phyloP scores from a whole-genome alignment of 2,888 invertebrate species.

The Mimumesa dahlbomi region DNA sequence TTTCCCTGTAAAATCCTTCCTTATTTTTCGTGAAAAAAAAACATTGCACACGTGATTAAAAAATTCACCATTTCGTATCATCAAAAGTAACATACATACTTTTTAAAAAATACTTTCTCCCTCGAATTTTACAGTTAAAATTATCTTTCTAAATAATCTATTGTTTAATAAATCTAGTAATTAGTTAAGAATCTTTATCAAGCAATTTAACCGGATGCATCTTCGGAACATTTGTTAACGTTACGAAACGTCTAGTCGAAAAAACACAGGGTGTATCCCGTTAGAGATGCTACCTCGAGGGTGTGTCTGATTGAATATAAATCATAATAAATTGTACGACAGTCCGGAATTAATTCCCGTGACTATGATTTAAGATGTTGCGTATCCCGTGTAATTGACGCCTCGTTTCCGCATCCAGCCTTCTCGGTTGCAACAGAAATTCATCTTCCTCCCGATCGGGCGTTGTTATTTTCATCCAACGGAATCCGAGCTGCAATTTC shows the following conservation, averaged over 20 bases:
- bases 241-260: neutral
- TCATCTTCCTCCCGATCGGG: slow-evolving; percentile 28
- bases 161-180: too few relatives aligned
- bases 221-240: slow-evolving; percentile 9
- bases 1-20: too few relatives aligned
- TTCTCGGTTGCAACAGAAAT: slow-evolving; percentile 30
- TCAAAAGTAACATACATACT: too few relatives aligned
- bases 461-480: slow-evolving; percentile 16
- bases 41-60: too few relatives aligned
- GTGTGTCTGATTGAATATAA: slow-evolving; percentile 54
- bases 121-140: too few relatives aligned
- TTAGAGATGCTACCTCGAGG: slow-evolving; percentile 27
- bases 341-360: slow-evolving; percentile 50
- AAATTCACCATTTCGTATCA: too few relatives aligned
- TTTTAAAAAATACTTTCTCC: too few relatives aligned
- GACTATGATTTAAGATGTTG: slow-evolving; percentile 54
- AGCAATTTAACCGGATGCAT: too few relatives aligned
- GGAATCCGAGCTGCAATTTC: too few relatives aligned
- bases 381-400: slow-evolving; percentile 51
- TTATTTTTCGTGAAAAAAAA: too few relatives aligned
- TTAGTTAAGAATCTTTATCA: too few relatives aligned
- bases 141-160: too few relatives aligned
- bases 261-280: slow-evolving; percentile 19
- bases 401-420: slow-evolving; percentile 47
- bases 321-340: slow-evolving; percentile 55